Base-by-base conservation (phyloP, 2,888 invertebrate genomes). In the Xanthorhoe spadicearia region DNA sequence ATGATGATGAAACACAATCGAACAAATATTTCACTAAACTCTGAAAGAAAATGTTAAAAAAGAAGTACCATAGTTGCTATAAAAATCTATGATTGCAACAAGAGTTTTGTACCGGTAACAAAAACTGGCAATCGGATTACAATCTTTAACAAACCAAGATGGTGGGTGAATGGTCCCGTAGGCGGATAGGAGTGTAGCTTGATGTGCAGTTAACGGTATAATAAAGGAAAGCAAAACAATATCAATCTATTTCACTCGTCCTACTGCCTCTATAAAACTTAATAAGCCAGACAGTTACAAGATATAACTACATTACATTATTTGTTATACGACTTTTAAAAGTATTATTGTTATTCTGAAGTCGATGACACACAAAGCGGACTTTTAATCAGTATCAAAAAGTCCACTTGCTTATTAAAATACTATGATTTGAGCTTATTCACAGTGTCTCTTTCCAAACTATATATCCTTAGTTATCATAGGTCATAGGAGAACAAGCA, bases 141-240 rank as follows among this genome's bases (percentile, higher is more conserved):
- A n/a, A 18, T 32, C 28, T 58, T 7, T 19, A 10, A 43, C 38
- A 13, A n/a, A 13, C 38, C 48, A 48, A 15, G 13, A 59, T 8
- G 38, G 60, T 67, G 60, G 68, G 68, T 68, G 68, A 64, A 68
- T 18, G 57, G 64, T 61, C 64, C 64, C 61, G 74, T 74, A 69
- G 74, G 74, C 70, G 70, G 70, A 65, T 68, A 51, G 72, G 64
- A 72, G 66, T 67, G 66, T 55, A 61, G 57, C 60, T 68, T 63
- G 68, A 71, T 60, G 68, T 61, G 55, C 65, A 66, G 63, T 69
- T 74, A 74, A 74, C 72, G 67, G 72, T 64, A 62, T 61, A 66
- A 63, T 71, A 73, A 62, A 69, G 64, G 58, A 66, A 68, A 60
- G 53, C 64, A 68, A 66, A 68, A 74, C 68, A 69, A 66, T 66